Conservation (phyloP, 2,888 invertebrate genomes). For the Bruchidius siliquastri region DNA sequence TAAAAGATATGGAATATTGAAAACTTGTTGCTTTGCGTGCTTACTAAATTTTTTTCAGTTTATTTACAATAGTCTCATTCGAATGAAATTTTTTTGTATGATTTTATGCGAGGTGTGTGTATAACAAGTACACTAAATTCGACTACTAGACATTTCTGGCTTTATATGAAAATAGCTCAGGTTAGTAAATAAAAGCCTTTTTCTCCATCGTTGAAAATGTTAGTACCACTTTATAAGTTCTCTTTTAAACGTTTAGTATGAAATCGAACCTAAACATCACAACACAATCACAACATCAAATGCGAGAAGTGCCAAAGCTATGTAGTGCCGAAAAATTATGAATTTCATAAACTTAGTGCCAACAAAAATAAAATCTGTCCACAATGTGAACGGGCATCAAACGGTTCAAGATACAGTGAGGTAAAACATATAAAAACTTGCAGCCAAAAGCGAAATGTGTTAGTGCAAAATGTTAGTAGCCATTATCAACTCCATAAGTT, state of each 20-base stretch:
- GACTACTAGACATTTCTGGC: no score
- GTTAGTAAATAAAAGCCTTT: no score
- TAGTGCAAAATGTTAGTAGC: conserved; percentile 16
- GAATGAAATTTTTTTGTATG: no score
- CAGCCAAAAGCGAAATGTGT: conserved; percentile 12
- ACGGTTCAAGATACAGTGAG: not conserved
- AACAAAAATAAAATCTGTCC: not conserved
- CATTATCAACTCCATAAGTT: conserved; percentile 41
- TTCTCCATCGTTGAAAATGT: no score
- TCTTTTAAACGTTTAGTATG: not conserved
- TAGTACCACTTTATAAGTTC: no score
- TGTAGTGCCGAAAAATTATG: conserved; percentile 14
- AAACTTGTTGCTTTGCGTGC: no score
- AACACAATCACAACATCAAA: not conserved
- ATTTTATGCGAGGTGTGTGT: no score
- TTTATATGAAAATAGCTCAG: no score
- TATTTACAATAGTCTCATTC: no score
- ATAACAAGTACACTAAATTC: no score
- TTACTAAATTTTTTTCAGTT: no score
- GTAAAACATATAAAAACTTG: conserved; percentile 3
- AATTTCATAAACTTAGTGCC: not conserved
- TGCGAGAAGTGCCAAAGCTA: not conserved
- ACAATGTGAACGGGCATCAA: not conserved
- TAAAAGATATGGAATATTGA: no score
- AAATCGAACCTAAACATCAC: not conserved